Base-by-base conservation (phyloP, 2,797 vertebrate genomes). In the Eulemur coronatus region DNA sequence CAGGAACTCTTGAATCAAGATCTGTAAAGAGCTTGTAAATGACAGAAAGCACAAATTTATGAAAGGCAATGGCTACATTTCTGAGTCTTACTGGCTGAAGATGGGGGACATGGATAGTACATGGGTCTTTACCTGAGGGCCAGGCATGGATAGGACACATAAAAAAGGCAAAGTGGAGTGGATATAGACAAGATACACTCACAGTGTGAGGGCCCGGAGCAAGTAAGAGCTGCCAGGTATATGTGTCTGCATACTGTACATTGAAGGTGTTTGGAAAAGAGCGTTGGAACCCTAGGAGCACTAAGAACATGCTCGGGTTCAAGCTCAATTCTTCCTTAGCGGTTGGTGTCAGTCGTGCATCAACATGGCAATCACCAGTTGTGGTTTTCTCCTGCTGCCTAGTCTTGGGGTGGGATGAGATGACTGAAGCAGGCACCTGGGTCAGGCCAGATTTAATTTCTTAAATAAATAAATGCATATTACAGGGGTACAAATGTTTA, bases 261-360 rank as follows among this genome's bases (percentile, higher is more conserved):
- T 24, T 20, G 7, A 24, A 55, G 20, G 5, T 48, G 46, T n/a
- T 41, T 75, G 33, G 63, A 11, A 73, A 94, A 69, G 76, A 65
- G 33, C 4, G 11, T 12, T 43, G 14, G 28, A 73, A 48, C 7
- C 38, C 6, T 4, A 48, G 50, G n/a, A 41, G 18, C 24, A 20
- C 20, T 10, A 13, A 75, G 28, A 79, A 70, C 57, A 55, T 35
- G 28, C 6, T 13, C 7, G 33, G 7, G 22, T 48, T 82, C 30
- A 38, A 41, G 61, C 24, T 88, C 4, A 1, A 4, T 35, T 48
- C 43, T 26, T 41, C 33, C 26, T n/a, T 2, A 0, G 0, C n/a
- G 4, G 6, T 20, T 2, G 18, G 5, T 22, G 33, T 75, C 59
- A 30, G 9, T 33, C 24, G 46, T 61, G 17, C 22, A 24, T 55